Conservation (phyloP, 2,113 vertebrate species). For the Amblyopsis rosae region DNA sequence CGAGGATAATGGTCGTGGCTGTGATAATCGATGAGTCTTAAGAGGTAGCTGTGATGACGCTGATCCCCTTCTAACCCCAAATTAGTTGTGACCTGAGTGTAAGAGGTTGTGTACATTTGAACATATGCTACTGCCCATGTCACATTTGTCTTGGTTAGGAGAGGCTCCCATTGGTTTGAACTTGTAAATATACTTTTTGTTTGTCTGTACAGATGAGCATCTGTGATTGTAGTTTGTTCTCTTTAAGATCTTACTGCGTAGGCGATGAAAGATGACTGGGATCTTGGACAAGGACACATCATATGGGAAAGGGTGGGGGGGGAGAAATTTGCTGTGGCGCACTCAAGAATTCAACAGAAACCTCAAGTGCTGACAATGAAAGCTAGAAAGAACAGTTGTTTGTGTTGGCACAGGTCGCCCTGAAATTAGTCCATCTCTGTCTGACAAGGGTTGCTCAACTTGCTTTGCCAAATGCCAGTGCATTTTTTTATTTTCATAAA, state of each 20-base stretch:
- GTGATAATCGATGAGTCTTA: constrained; percentile 21
- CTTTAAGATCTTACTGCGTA: constrained; percentile 57
- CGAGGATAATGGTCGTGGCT: constrained; percentile 19
- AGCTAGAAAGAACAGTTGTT: constrained; percentile 84
- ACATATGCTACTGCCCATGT: constrained; percentile 15
- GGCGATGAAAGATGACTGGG: constrained; percentile 71
- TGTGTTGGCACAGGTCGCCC: constrained; percentile 83
- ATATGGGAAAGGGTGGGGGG: constrained; percentile 50
- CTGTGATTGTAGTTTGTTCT: constrained; percentile 42
- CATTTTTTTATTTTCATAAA: constrained; percentile 72
- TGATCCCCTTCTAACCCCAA: constrained; percentile 21
- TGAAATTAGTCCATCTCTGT: constrained; percentile 84
- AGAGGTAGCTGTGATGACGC: constrained; percentile 27
- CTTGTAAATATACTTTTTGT: constrained; percentile 20
- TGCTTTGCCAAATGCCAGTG: constrained; percentile 71
- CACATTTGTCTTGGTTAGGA: constrained; percentile 13
- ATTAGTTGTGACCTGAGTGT: constrained; percentile 29
- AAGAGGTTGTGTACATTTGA: constrained; percentile 23
- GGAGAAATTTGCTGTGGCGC: constrained; percentile 68
- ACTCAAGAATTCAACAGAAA: constrained; percentile 68
- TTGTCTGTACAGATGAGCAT: constrained; percentile 42
- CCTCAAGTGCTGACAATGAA: constrained; percentile 82
- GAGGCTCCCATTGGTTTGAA: constrained; percentile 10
- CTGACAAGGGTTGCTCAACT: constrained; percentile 80
- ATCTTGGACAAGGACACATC: constrained; percentile 68